Conservation (phyloP, 2,113 vertebrate genomes). For the Tauraco erythrolophus region DNA sequence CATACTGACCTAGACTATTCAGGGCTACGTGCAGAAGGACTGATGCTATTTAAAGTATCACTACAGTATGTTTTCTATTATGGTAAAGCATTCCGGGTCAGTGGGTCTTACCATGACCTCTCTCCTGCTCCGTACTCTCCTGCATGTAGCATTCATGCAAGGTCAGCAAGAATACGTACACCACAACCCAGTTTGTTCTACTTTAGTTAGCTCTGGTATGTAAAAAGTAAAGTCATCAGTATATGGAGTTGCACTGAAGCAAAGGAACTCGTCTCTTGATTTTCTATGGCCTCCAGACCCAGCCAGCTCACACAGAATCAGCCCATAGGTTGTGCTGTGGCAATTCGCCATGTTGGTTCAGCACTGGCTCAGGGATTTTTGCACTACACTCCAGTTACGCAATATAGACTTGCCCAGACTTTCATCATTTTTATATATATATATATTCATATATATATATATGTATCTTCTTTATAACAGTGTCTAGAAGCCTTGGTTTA, state of each 20-base stretch:
- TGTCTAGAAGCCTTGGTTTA: background rate
- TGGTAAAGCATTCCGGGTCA: background rate
- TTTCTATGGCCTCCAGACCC: background rate
- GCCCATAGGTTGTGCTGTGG: background rate
- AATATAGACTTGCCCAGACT: background rate
- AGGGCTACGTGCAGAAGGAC: background rate
- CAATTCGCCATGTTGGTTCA: background rate
- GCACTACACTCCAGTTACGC: background rate
- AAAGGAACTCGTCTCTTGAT: background rate
- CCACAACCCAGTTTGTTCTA: background rate
- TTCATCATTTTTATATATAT: background rate
- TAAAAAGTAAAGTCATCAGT: background rate
- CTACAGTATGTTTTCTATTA: background rate
- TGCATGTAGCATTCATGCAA: background rate
- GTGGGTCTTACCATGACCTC: background rate
- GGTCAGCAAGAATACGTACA: background rate
- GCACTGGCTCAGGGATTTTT: background rate
- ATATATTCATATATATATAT: background rate
- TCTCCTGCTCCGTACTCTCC: background rate
- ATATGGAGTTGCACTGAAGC: background rate
- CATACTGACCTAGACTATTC: background rate
- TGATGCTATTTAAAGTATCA: background rate
- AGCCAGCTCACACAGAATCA: background rate
- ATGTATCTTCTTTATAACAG: background rate
- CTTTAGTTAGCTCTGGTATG: background rate